Conservation (phyloP, 2,113 vertebrate genomes). For the Mirounga angustirostris region DNA sequence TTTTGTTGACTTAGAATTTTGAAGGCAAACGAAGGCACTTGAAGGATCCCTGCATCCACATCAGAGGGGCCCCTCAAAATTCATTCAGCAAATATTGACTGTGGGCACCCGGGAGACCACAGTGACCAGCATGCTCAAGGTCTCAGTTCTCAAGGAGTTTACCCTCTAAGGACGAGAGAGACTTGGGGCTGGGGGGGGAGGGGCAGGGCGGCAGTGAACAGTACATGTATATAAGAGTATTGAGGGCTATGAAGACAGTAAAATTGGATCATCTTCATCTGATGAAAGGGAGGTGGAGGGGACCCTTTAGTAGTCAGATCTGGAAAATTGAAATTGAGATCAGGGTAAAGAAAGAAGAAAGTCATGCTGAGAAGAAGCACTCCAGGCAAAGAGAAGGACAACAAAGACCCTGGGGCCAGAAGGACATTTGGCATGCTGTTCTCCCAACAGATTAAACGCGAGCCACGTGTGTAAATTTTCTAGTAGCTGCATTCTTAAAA, state of each 20-base stretch:
- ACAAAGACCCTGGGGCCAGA: neutral
- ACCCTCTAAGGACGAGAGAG: neutral
- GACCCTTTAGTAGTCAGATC: neutral
- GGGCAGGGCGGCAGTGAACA: neutral
- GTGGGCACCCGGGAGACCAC: neutral
- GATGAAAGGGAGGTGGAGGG: neutral
- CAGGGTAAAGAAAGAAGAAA: neutral
- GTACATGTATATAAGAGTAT: neutral
- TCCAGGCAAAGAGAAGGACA: neutral
- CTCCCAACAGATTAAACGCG: neutral
- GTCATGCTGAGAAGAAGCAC: neutral
- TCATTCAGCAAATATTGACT: constrained; percentile 5
- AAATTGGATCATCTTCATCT: neutral
- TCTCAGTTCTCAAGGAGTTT: neutral
- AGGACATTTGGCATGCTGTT: neutral
- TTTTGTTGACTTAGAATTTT: neutral
- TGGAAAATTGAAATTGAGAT: neutral
- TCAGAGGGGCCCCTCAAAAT: neutral
- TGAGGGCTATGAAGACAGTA: neutral
- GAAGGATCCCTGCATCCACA: neutral
- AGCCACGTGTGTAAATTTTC: neutral
- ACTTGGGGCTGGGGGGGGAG: neutral
- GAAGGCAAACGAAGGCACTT: neutral
- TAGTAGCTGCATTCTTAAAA: neutral
- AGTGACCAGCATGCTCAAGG: neutral